Percentiles rank a stretch among this genome's conserved stretches.
These are phyloP conservation scores for Chauna torquata DNA, from an alignment of 2,113 vertebrate genomes.

Conservation along the genomic window DNA sequence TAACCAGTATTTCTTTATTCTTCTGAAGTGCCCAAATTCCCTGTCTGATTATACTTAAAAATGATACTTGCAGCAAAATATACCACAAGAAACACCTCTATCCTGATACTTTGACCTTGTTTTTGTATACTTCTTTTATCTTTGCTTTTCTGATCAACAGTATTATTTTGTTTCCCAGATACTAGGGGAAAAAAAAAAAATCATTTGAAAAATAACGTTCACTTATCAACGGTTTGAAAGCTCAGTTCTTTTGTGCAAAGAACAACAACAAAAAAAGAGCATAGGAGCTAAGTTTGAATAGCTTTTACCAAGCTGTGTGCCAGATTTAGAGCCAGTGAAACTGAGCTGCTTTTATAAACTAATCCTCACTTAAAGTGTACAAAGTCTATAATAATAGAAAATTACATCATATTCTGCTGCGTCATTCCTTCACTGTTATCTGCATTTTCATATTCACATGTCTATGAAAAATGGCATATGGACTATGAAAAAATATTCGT, in stretches of 20 bases:
- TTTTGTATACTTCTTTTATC: background rate
- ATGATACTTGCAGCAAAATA: background rate
- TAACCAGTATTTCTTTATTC: background rate
- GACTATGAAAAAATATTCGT: background rate
- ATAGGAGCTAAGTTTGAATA: background rate
- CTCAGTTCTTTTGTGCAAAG: background rate
- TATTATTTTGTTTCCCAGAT: background rate
- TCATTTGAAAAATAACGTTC: background rate
- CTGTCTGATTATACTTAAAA: background rate
- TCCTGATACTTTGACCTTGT: background rate
- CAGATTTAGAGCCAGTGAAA: constrained; percentile 36
- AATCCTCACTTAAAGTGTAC: constrained; percentile 3
- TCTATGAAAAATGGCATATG: constrained; percentile 24
- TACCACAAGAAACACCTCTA: background rate
- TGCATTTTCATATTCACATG: background rate
- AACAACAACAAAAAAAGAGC: background rate
- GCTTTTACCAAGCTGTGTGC: background rate
- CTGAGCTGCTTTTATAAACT: constrained; percentile 14
- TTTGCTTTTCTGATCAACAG: background rate
- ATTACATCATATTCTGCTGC: constrained; percentile 47
- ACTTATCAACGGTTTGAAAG: background rate
- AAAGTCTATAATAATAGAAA: constrained; percentile 47
- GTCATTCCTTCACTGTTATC: constrained; percentile 24
- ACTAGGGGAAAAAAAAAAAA: background rate
- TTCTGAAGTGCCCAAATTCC: background rate